Conservation (phyloP, 2,888 invertebrate species). For the Drosophila tripunctata region DNA sequence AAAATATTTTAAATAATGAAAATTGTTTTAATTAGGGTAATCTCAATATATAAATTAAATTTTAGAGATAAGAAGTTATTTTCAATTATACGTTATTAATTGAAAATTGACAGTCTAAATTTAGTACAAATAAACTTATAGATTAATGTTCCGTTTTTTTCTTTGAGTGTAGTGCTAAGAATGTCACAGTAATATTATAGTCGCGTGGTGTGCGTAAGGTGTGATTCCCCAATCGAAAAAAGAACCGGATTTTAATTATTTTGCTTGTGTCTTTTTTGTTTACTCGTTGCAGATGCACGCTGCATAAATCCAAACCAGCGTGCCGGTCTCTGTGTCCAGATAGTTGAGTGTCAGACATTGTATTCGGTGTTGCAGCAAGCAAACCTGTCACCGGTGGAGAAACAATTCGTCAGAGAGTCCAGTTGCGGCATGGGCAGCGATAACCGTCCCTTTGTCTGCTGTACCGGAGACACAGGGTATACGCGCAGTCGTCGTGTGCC, state of each 20-base stretch:
- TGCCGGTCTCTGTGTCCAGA: constrained; percentile 77
- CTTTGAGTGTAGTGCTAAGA: constrained; percentile 11
- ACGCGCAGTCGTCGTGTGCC: constrained; percentile 35
- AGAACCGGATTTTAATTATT: constrained; percentile 45
- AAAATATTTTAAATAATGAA: no score
- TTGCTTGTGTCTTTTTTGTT: background rate
- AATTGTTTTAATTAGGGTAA: no score
- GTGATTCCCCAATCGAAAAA: constrained; percentile 31
- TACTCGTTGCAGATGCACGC: constrained; percentile 84
- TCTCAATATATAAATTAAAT: no score
- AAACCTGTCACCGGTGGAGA: constrained; percentile 61
- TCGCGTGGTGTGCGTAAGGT: constrained; percentile 22
- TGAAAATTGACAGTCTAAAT: no score
- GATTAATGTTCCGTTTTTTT: background rate
- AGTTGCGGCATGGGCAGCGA: constrained; percentile 72
- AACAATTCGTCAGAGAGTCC: constrained; percentile 75
- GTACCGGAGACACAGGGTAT: constrained; percentile 80
- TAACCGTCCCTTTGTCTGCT: constrained; percentile 79
- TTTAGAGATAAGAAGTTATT: no score
- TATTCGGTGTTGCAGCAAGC: constrained; percentile 65
- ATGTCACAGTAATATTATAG: constrained; percentile 42
- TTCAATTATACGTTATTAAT: no score
- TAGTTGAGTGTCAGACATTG: constrained; percentile 80
- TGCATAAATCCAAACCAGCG: constrained; percentile 84
- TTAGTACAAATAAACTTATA: background rate